phyloP scores from a whole-genome alignment of 1,140 invertebrate genomes.

The Oedothorax gibbosus region DNA sequence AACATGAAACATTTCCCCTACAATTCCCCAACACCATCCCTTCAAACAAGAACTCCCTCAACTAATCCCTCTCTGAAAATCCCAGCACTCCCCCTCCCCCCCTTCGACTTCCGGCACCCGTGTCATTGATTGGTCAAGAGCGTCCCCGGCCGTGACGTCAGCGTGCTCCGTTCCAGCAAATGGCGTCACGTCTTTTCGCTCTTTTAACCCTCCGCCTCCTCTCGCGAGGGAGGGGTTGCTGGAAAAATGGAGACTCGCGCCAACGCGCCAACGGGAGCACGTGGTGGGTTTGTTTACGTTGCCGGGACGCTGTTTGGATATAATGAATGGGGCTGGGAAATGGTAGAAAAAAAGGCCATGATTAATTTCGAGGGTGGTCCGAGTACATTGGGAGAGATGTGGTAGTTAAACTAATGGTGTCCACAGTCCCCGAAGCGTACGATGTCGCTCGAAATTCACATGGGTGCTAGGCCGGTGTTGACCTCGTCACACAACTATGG shows the following conservation, averaged over 20 bases:
- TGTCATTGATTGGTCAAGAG: slow-evolving; percentile 47
- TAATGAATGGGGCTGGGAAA: not conserved
- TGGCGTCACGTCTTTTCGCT: slow-evolving; percentile 60
- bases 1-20: too few species aligned
- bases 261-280: not conserved
- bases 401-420: not conserved
- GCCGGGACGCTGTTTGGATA: not conserved
- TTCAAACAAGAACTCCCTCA: too few species aligned
- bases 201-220: slow-evolving; percentile 58
- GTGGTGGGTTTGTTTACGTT: slow-evolving; percentile 54
- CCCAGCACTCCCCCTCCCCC: too few species aligned
- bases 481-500: too few species aligned
- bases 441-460: too few species aligned
- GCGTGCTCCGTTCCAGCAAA: slow-evolving; percentile 52
- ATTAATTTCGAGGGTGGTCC: not conserved
- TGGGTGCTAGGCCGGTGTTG: too few species aligned
- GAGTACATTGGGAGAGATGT: not conserved
- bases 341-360: not conserved
- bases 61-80: too few species aligned
- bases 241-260: not conserved
- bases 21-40: too few species aligned
- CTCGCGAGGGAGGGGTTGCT: slow-evolving; percentile 43
- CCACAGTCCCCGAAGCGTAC: too few species aligned
- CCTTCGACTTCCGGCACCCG: slow-evolving; percentile 42
- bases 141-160: slow-evolving; percentile 40